Percentiles rank a stretch among this genome's conserved stretches.
Evolutionary conservation across 1,140 invertebrate genomes (phyloP).

Genomic region (Oncopeltus fasciatus): DNA sequence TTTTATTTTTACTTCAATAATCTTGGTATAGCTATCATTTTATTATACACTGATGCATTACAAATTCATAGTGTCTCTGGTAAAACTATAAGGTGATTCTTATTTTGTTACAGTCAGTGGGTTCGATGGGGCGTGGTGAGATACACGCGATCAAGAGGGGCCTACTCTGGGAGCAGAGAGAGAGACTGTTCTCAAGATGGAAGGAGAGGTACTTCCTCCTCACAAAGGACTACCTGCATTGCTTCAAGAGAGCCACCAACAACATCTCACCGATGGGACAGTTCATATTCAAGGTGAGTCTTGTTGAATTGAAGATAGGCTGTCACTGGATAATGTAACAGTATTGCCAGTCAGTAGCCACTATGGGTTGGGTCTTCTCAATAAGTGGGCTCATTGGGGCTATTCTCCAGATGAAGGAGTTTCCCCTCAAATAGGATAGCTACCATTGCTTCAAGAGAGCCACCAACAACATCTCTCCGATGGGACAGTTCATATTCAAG

Average conservation of each 20-base stretch:
- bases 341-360: no score
- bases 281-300: slow-evolving; percentile 47
- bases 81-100: no score
- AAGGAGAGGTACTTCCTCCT: slow-evolving; percentile 55
- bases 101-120: slow-evolving; percentile 24
- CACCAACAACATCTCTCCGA: slow-evolving; percentile 47
- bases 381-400: no score
- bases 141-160: slow-evolving; percentile 43
- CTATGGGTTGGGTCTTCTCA: no score
- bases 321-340: no score
- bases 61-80: no score
- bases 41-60: no score
- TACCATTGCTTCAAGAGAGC: slow-evolving; percentile 52
- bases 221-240: slow-evolving; percentile 51
- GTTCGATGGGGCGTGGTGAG: slow-evolving; percentile 21
- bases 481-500: slow-evolving; percentile 57
- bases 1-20: no score
- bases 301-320: neutral
- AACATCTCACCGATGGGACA: slow-evolving; percentile 53
- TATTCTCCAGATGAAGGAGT: no score
- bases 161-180: slow-evolving; percentile 48
- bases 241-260: slow-evolving; percentile 48
- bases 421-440: slow-evolving; percentile 50
- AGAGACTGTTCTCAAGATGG: slow-evolving; percentile 50
- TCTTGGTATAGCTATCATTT: no score